Base-by-base conservation (phyloP, 2,888 invertebrate species). In the Drosophila dives region DNA sequence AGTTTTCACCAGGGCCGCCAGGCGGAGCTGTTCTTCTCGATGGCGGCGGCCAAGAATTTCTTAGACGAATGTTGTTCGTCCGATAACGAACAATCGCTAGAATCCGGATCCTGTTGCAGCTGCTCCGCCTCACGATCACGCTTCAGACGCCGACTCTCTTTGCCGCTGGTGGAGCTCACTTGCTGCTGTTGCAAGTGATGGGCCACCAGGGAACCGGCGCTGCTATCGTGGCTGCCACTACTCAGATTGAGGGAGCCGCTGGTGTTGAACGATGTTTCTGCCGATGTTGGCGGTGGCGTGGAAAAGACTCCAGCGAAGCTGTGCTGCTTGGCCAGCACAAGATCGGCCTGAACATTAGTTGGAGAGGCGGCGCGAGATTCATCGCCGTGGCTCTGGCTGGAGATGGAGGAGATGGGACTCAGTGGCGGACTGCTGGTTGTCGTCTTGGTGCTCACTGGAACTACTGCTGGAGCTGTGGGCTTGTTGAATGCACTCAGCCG, bases 391-490 rank as follows among this genome's bases (percentile, higher is more conserved):
- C 95, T 95, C 80, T 95, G 95, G 67, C 95, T 95, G 8, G 95
- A 95, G 51, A 95, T 95, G 54, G 96, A 96, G 0, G 96, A 95
- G 23, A 95, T 92, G 0, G 96, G 96, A 83, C 96, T 96, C 17
- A 96, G 89, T 0, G 96, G 95, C 0, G 96, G 96, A 89, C 96
- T 96, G 68, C 94, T 89, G 11, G 90, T 81, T 29, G 86, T 86
- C 32, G 61, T 72, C 61, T 75, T 80, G n/a, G 50, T 45, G 36
- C 38, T 58, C 1, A 20, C 53, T 8, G 34, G 3, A 2, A 2
- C 11, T 0, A 20, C 48, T 17, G 23, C 38, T 15, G 56, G 15
- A 20, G 70, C 60, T 51, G 78, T 26, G 26, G 91, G 93, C 68
- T 92, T 92, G 48, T 90, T 94, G 79, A 95, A 94, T 3, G 94